Evolutionary conservation across 2,797 vertebrate species (phyloP).

Genomic region (Rhincodon typus): DNA sequence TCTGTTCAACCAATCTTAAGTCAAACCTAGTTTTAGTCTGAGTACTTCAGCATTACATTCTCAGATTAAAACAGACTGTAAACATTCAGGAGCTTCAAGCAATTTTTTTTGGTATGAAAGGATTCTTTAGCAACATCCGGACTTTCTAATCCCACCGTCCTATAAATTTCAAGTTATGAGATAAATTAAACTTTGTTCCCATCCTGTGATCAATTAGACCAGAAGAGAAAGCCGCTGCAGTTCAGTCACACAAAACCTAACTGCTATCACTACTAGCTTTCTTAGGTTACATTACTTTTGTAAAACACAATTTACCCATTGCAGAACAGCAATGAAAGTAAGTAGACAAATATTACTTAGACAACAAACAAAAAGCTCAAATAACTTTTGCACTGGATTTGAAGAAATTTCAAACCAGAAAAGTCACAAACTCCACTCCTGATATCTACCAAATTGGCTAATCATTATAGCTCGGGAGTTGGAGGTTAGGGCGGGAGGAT

Average conservation of each 20-base stretch:
- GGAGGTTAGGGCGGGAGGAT: neutral
- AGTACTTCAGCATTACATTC: neutral
- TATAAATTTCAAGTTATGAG: neutral
- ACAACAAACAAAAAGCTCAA: neutral
- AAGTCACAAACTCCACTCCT: neutral
- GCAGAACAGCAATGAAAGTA: neutral
- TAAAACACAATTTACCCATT: neutral
- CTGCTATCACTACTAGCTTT: neutral
- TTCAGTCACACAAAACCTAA: neutral
- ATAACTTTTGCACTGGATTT: neutral
- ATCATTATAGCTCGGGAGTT: neutral
- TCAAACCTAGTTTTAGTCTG: neutral
- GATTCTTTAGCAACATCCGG: neutral
- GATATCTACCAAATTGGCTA: neutral
- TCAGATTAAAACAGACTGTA: neutral
- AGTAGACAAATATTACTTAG: neutral
- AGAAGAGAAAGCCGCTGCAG: too few species aligned
- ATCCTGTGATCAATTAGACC: neutral
- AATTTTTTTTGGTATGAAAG: neutral
- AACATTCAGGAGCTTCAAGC: neutral
- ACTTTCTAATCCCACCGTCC: neutral
- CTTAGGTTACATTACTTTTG: neutral
- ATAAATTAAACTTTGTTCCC: neutral
- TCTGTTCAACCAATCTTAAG: neutral
- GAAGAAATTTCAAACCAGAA: neutral